phyloP scores from a whole-genome alignment of 2,113 vertebrate species.

The Fulica atra region DNA sequence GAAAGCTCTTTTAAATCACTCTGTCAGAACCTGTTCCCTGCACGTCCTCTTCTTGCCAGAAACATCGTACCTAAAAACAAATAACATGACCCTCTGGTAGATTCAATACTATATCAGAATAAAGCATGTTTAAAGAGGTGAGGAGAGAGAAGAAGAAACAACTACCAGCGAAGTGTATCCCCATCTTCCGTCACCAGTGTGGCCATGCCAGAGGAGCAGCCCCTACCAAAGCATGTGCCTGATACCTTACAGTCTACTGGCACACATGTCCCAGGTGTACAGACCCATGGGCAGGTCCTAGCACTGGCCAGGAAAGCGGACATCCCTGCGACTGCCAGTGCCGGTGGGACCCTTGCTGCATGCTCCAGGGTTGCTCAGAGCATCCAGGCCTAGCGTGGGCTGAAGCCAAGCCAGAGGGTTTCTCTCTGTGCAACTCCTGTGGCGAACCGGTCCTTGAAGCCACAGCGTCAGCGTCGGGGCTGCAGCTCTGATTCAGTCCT shows the following conservation, averaged over 20 bases:
- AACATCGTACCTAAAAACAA: neutral
- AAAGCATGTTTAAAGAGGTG: neutral
- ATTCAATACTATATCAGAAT: neutral
- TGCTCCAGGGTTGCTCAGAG: neutral
- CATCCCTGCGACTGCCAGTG: rapidly evolving
- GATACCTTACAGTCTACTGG: neutral
- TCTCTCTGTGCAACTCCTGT: neutral
- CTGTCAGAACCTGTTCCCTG: neutral
- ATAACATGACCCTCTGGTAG: neutral
- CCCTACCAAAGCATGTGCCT: neutral
- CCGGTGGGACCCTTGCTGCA: neutral
- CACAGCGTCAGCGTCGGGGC: neutral
- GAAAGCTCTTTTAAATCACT: neutral
- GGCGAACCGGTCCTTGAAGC: neutral
- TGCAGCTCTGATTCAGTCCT: conserved; percentile 64
- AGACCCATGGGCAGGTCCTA: neutral
- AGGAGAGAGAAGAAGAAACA: neutral
- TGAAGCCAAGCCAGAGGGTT: conserved; percentile 2
- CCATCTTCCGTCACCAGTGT: neutral
- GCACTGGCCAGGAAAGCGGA: rapidly evolving
- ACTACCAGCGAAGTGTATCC: neutral
- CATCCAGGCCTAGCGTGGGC: neutral
- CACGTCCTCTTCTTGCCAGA: neutral
- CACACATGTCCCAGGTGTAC: too few species aligned
- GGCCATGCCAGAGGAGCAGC: rapidly evolving